phyloP scores from a whole-genome alignment of 2,797 vertebrate species.

The Melanotaenia pygmaea region DNA sequence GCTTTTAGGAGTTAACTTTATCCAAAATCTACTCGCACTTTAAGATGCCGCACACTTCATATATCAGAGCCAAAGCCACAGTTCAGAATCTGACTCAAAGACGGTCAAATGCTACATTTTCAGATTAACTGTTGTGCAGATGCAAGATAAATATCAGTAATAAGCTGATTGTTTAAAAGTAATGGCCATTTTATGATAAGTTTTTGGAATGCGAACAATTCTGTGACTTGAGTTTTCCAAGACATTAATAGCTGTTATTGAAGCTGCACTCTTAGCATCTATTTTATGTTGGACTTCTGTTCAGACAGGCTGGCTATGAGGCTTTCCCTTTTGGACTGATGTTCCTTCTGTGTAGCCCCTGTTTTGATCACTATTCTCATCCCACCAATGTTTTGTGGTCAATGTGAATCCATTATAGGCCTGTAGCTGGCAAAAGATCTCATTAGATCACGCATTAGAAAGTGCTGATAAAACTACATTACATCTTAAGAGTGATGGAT shows the following conservation, averaged over 20 bases:
- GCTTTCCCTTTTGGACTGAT: constrained; percentile 39
- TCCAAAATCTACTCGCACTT: constrained; percentile 24
- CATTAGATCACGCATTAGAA: constrained; percentile 62
- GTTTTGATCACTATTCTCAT: constrained; percentile 55
- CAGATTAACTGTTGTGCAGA: constrained; percentile 12
- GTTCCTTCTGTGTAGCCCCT: constrained; percentile 44
- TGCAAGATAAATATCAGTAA: constrained; percentile 28
- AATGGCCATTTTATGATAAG: constrained; percentile 37
- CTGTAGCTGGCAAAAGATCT: constrained; percentile 44
- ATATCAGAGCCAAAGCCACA: constrained; percentile 26
- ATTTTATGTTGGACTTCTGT: constrained; percentile 60
- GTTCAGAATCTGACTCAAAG: constrained; percentile 18
- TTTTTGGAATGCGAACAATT: constrained; percentile 56
- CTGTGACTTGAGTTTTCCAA: constrained; percentile 52
- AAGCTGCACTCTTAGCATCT: constrained; percentile 57
- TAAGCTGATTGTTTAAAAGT: constrained; percentile 32
- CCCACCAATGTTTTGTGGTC: constrained; percentile 61
- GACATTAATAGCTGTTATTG: constrained; percentile 56
- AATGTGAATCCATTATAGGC: constrained; percentile 46
- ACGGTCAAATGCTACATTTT: constrained; percentile 18
- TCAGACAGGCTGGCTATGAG: constrained; percentile 39
- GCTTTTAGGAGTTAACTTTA: constrained; percentile 29
- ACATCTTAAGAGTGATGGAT: constrained; percentile 39
- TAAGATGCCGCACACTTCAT: constrained; percentile 9
- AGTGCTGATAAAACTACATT: constrained; percentile 64